Percentiles rank a stretch among this genome's conserved stretches.
Conservation (phyloP, 2,797 vertebrate genomes). For the Loriculus beryllinus region DNA sequence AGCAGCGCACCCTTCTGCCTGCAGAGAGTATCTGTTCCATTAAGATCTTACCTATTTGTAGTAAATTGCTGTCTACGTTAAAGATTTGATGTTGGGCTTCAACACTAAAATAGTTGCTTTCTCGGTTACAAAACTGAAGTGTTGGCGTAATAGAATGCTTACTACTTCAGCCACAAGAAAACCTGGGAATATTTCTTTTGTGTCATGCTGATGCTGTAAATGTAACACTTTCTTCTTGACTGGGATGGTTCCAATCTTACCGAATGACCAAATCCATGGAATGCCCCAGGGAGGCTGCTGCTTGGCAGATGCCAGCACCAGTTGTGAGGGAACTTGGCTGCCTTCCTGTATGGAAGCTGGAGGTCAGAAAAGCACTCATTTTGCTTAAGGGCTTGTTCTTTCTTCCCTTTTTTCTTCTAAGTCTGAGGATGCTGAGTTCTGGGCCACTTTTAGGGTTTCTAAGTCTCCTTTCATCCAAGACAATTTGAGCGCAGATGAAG, state of each 20-base stretch:
- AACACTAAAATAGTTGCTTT: neutral
- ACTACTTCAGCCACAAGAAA: neutral
- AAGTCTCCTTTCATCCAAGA: neutral
- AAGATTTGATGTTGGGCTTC: neutral
- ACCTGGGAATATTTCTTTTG: neutral
- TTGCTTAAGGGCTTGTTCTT: neutral
- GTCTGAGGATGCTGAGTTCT: neutral
- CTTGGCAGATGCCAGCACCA: neutral
- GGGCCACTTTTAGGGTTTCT: neutral
- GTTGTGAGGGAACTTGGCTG: neutral
- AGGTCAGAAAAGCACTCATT: neutral
- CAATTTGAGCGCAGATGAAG: neutral
- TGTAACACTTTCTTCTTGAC: neutral
- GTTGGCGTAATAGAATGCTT: neutral
- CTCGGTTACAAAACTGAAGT: neutral
- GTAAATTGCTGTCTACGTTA: neutral
- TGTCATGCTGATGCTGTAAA: neutral
- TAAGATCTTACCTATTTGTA: neutral
- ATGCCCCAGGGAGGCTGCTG: neutral
- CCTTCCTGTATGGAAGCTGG: neutral
- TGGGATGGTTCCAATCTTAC: neutral
- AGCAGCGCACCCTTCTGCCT: neutral
- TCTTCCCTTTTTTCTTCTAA: neutral
- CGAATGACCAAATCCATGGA: neutral
- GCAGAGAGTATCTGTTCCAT: neutral